Evolutionary conservation across 2,797 vertebrate species (phyloP), one percentile per base, ranked within the genome.

Genomic region (Xiphophorus birchmanni): DNA sequence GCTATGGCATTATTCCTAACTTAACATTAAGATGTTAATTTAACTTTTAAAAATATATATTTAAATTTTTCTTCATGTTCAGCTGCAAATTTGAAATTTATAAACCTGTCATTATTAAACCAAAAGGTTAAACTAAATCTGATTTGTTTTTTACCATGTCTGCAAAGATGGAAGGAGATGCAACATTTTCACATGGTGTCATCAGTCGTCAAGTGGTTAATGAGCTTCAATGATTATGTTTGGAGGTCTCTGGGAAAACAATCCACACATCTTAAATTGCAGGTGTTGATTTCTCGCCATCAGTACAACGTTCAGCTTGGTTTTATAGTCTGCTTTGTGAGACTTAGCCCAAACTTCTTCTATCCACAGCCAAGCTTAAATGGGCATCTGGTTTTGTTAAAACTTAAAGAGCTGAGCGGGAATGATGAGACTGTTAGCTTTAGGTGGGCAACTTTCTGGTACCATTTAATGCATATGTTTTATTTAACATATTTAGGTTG

Each of bases 311-410:
- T 80, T 47, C 69, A 60, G 60, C 45, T 65, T 21, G 83, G 76
- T 86, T 89, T 87, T 42, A 81, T 75, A 73, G 86, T 81, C 74
- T 82, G 73, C 75, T 86, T 65, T 71, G 78, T 84, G 77, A 76
- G 35, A 37, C 86, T 84, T 80, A 84, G 84, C 85, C 74, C 58
- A 0, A 82, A 75, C 17, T 48, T 67, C 56, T 77, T 79, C 9
- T 5, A 73, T 80, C 77, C n/a, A 84, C 76, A 77, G 87, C 90
- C 90, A 82, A 77, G 76, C 40, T 18, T 73, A 81, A 86, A 83
- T 1, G 71, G 83, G 77, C 90, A 90, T 93, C 90, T 93, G 91
- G 78, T 90, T 93, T 84, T 82, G 82, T 75, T 89, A 83, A 54
- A 4, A 2, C 77, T 69, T 80, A 42, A 79, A 82, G 69, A 78